These are phyloP conservation scores for Onychostruthus taczanowskii DNA, from an alignment of 2,113 vertebrate genomes.

Conservation along the genomic window DNA sequence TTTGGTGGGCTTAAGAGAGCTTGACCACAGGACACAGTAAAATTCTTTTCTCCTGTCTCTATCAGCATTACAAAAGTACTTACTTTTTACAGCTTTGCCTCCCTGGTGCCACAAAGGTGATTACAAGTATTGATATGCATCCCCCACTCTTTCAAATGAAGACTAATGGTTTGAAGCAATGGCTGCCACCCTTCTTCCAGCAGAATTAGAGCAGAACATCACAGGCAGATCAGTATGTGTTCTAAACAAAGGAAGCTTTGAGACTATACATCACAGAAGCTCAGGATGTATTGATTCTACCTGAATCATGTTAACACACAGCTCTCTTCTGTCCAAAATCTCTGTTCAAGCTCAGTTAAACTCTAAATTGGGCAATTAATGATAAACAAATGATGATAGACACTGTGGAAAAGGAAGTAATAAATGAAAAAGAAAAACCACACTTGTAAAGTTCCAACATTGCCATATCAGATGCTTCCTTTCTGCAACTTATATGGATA, in stretches of 20 bases:
- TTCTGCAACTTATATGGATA: neutral
- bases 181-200: neutral
- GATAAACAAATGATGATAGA: constrained; percentile 6
- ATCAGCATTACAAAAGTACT: neutral
- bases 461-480: neutral
- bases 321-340: neutral
- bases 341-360: neutral
- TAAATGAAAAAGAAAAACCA: neutral
- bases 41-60: neutral
- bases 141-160: neutral
- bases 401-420: neutral
- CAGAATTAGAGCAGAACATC: neutral
- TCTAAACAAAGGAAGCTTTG: neutral
- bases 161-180: neutral
- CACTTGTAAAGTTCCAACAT: neutral
- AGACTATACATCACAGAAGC: neutral
- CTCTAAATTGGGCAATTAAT: constrained; percentile 2
- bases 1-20: neutral
- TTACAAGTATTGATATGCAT: neutral
- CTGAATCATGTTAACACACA: neutral
- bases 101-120: neutral
- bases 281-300: neutral
- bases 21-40: neutral
- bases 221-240: neutral
- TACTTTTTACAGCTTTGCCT: neutral